Percentiles rank a stretch among this genome's conserved stretches.
Conservation (phyloP, 2,888 invertebrate genomes). For the Acheta domesticus region DNA sequence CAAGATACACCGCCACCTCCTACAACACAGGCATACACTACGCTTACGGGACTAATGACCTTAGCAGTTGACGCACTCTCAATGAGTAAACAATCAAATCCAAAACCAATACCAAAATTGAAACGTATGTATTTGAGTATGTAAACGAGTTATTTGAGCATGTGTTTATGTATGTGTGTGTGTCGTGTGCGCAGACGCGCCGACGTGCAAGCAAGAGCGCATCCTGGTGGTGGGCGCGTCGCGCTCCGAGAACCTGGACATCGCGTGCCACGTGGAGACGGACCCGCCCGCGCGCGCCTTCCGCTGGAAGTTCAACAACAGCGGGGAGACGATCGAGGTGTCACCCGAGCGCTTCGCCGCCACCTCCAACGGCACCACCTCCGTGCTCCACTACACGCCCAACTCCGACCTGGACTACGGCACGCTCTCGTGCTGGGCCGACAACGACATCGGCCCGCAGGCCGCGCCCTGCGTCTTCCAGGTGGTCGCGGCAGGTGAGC, state of each 20-base stretch:
- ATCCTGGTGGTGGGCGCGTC: slow-evolving; percentile 84
- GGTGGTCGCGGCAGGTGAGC: slow-evolving; percentile 81
- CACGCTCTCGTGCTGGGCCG: slow-evolving; percentile 80
- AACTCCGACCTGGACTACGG: slow-evolving; percentile 76
- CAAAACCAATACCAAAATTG: too few relatives aligned
- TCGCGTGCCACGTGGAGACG: slow-evolving; percentile 85
- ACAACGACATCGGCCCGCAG: slow-evolving; percentile 79
- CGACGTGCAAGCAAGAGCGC: slow-evolving; percentile 73
- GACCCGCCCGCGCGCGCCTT: slow-evolving; percentile 87
- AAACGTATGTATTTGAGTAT: too few relatives aligned
- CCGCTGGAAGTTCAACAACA: slow-evolving; percentile 93
- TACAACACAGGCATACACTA: too few relatives aligned
- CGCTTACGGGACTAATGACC: too few relatives aligned
- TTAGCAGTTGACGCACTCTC: too few relatives aligned
- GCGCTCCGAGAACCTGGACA: slow-evolving; percentile 79
- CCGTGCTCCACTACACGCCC: slow-evolving; percentile 55
- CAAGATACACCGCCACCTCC: too few relatives aligned
- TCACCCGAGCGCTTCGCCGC: slow-evolving; percentile 70
- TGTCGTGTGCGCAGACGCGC: slow-evolving; percentile 62
- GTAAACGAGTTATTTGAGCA: too few relatives aligned
- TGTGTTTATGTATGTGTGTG: too few relatives aligned
- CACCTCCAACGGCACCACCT: slow-evolving; percentile 68
- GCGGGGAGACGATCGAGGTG: slow-evolving; percentile 82
- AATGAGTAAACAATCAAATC: too few relatives aligned
- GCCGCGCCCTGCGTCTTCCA: slow-evolving; percentile 81